A percentile compares a stretch with the other conserved stretches of the same genome.
Conservation (phyloP, 2,888 invertebrate genomes). For the Cerastis rubricosa region DNA sequence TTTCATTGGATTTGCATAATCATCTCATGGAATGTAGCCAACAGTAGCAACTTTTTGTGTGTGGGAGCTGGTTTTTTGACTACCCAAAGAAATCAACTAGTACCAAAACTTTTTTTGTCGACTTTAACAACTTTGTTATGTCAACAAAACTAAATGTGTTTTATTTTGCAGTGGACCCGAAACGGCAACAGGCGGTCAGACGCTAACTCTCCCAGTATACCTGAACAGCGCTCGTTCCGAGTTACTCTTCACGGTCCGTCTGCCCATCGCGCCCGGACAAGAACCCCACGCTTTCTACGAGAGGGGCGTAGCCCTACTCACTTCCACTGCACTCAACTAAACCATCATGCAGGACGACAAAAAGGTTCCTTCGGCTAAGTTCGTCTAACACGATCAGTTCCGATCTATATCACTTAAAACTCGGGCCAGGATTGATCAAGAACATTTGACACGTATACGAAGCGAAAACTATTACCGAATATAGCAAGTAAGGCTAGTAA, state of each 20-base stretch:
- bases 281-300: conserved; percentile 99
- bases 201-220: conserved; percentile 98
- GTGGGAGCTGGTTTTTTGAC: not conserved
- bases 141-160: not conserved
- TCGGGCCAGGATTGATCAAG: not conserved
- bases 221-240: conserved; percentile 99
- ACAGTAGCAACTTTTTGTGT: no score
- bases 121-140: not conserved
- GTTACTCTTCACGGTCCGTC: conserved; percentile 98
- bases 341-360: not conserved
- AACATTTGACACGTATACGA: not conserved
- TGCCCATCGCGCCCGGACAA: conserved; percentile 97
- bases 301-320: conserved; percentile 98
- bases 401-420: not conserved
- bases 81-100: not conserved
- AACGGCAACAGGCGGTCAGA: conserved; percentile 86
- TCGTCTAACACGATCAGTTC: not conserved
- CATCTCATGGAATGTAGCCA: not conserved
- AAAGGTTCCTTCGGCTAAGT: not conserved
- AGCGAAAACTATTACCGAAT: not conserved
- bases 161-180: conserved; percentile 80
- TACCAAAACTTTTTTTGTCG: not conserved
- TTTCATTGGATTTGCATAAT: not conserved
- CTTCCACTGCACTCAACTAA: conserved; percentile 96
- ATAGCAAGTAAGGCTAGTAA: not conserved